Conservation (phyloP, 2,797 vertebrate species). For the Oryzias sinensis region DNA sequence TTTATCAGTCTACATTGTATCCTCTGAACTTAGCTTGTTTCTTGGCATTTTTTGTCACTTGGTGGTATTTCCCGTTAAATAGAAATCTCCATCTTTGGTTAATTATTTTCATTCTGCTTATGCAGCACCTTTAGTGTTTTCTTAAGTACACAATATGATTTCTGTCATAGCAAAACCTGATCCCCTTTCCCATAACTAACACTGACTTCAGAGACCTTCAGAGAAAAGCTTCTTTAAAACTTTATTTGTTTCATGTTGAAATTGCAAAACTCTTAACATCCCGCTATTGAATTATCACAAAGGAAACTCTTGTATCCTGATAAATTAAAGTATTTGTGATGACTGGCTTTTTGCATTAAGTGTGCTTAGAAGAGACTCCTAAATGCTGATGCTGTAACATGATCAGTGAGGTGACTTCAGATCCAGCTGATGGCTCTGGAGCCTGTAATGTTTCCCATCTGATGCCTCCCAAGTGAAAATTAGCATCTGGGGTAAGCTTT, state of each 20-base stretch:
- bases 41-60: too few species aligned
- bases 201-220: conserved; percentile 1
- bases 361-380: conserved; percentile 40
- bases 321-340: conserved; percentile 45
- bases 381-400: conserved; percentile 47
- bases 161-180: too few species aligned
- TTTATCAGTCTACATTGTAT: too few species aligned
- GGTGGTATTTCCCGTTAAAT: too few species aligned
- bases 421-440: conserved; percentile 39
- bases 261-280: conserved; percentile 42
- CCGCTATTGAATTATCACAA: conserved; percentile 46
- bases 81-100: too few species aligned
- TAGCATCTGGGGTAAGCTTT: conserved; percentile 17
- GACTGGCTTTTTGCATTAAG: conserved; percentile 52
- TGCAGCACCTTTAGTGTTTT: too few species aligned
- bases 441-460: conserved; percentile 51
- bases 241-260: conserved; percentile 23
- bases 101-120: too few species aligned
- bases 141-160: too few species aligned
- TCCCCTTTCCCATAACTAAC: background rate
- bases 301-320: conserved; percentile 62
- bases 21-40: too few species aligned
- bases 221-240: conserved; percentile 28
- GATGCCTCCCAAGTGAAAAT: conserved; percentile 44
- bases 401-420: conserved; percentile 55